Evolutionary conservation across 2,113 vertebrate species (phyloP).

Genomic region (Campylorhamphus procurvoides): DNA sequence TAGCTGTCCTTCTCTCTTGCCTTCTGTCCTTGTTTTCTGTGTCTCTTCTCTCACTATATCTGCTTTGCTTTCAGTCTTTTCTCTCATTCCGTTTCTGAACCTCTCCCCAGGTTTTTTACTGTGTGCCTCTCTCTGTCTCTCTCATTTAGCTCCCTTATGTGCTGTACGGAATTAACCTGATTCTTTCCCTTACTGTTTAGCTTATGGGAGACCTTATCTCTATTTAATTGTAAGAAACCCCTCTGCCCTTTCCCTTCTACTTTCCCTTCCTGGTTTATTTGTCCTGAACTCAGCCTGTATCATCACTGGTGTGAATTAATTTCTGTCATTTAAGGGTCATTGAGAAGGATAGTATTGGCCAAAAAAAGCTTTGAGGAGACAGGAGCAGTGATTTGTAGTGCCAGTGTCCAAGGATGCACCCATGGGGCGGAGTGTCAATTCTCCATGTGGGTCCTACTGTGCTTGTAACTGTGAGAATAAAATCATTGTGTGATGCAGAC

Average conservation of each 20-base stretch:
- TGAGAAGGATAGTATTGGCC: background rate
- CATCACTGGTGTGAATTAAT: background rate
- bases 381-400: background rate
- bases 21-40: constrained; percentile 22
- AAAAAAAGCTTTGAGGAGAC: background rate
- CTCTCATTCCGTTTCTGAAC: background rate
- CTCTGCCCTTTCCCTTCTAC: background rate
- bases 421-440: background rate
- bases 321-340: background rate
- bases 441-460: background rate
- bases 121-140: background rate
- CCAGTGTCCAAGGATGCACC: background rate
- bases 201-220: background rate
- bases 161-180: background rate
- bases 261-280: background rate
- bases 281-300: background rate
- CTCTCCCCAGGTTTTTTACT: background rate
- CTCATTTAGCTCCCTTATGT: background rate
- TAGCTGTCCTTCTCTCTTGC: background rate
- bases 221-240: background rate
- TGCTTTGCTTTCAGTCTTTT: constrained; percentile 40
- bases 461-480: background rate
- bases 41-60: background rate
- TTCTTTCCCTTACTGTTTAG: background rate
- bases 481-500: background rate